Base-by-base conservation (phyloP, 1,140 invertebrate genomes). In the Euborellia annulipes region DNA sequence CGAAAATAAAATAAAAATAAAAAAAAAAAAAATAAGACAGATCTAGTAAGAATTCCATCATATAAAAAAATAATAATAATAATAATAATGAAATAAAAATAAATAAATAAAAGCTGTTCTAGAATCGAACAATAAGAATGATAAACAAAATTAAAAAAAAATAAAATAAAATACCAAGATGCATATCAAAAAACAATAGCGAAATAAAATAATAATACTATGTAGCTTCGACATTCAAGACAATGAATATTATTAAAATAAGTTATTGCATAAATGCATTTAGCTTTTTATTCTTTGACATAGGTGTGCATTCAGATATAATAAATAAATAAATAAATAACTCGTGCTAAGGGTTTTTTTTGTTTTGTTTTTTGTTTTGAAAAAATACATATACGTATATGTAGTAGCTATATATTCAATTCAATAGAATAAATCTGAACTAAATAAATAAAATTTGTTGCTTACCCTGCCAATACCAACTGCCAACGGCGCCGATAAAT, bases 391-490 rank as follows among this genome's bases (percentile, higher is more conserved):
- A 4, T 27, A 27, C 4, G 11, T 6, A 6, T 6, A 27, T 4
- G 23, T 6, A 27, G 23, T 6, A 27, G 23, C 23, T 6, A 27
- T 27, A 6, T 27, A 6, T 4, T 6, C 11, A 27, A 27, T 6
- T 4, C 4, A 6, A 6, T 4, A 27, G 23, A 27, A 27, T 6
- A 27, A 11, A 27, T 4, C 4, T 4, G 23, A 11, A 27, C 23
- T 4, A 27, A 27, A 11, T n/a, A n/a, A n/a, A n/a, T n/a, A n/a
- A n/a, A 16, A 19, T n/a, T 43, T 13, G 41, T 43, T 38, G 55
- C 66, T 76, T 76, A 89, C 91, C 92, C 85, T 97, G 93, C 92
- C 92, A 97, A 62, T 94, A 96, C 73, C 79, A 96, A 55, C 86
- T 92, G 45, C 94, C 93, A 18, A 89, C 87, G 30, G 89, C 91